Percentiles rank a stretch among this genome's conserved stretches.
These are phyloP conservation scores for Empis stercorea DNA, from an alignment of 2,888 invertebrate species.

Conservation along the genomic window DNA sequence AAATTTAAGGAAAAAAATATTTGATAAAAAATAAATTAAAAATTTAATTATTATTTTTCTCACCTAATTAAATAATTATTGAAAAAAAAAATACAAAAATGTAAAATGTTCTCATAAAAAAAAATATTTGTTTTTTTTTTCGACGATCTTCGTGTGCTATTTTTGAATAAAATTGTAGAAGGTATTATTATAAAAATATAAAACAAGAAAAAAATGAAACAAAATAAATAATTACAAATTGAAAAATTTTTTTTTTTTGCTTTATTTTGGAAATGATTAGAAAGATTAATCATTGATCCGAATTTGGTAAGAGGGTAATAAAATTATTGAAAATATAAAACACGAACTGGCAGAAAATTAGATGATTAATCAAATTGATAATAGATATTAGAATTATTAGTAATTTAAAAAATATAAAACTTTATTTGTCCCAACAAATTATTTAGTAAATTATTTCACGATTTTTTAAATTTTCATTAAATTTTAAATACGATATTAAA, in stretches of 20 bases:
- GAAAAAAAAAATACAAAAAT: background rate
- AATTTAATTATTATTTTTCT: background rate
- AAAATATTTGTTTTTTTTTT: background rate
- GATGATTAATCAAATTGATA: no score
- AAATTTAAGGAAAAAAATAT: background rate
- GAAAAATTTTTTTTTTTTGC: background rate
- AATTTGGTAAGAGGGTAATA: no score
- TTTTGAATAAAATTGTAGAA: conserved; percentile 1
- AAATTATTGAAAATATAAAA: no score
- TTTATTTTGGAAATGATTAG: no score
- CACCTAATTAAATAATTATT: background rate
- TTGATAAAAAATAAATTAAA: background rate
- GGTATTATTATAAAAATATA: background rate
- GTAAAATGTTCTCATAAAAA: background rate
- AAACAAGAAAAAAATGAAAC: background rate
- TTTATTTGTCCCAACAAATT: no score
- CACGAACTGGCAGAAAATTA: no score
- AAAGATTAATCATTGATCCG: no score
- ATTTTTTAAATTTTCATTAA: no score
- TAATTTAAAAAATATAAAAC: no score
- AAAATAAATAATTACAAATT: background rate
- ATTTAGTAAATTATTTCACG: no score
- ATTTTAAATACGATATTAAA: no score
- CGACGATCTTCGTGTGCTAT: conserved; percentile 1
- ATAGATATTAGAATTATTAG: no score